Base-by-base conservation (phyloP, 2,888 invertebrate genomes). In the Marronus borbonicus region DNA sequence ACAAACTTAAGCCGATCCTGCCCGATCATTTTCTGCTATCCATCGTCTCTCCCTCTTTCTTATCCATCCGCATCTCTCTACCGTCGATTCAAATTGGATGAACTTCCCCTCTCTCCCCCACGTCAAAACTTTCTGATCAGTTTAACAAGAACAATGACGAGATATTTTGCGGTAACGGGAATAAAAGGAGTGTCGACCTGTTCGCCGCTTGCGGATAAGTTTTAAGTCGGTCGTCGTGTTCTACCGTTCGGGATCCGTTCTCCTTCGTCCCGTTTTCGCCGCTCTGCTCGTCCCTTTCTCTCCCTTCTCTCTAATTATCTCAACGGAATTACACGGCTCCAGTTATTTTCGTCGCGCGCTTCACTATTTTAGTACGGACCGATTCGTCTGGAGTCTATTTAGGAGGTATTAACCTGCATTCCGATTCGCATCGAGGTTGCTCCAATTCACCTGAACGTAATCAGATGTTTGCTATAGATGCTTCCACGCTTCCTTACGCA, bases 361-460 rank as follows among this genome's bases (percentile, higher is more conserved):
- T 60, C 14, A 60, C 72, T 74, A 74, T 60, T 74, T 60, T 74
- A 44, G 72, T 39, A 60, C 60, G 60, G 39, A 60, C 60, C 72
- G 44, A 74, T 74, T 74, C 72, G 60, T 74, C 49, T 74, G 60
- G 44, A 60, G 62, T 74, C 72, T 74, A 74, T 74, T 74, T 74
- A 74, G 72, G 44, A 44, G 72, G 60, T 74, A 44, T 49, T 74
- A 44, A 74, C 72, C 60, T 74, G 72, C 72, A 74, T 74, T 70
- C 72, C 39, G 24, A 4, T 20, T 24, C 62, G 72, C 17, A 60
- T 74, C 60, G 60, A 55, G 14, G 44, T 39, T 60, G 49, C 60
- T 74, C 72, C 60, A 74, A 60, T 74, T 74, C 44, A 60, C 24
- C n/a, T 58, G 55, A 20, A 50, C n/a, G 68, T 50, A 50, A 50